phyloP scores from a whole-genome alignment of 2,888 invertebrate genomes.

The Brachyptera putata region DNA sequence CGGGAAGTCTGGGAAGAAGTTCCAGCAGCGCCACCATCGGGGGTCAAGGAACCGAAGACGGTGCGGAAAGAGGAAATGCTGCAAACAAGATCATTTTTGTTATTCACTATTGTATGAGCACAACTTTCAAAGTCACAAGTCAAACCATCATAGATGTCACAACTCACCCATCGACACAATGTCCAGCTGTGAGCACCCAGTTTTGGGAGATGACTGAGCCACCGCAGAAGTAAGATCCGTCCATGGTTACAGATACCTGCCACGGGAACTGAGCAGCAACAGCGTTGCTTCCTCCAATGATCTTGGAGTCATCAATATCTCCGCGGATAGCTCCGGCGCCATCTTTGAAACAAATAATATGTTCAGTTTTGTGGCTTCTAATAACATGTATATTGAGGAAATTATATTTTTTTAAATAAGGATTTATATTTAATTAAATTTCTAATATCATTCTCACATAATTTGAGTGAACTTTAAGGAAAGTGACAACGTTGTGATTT shows the following conservation, averaged over 20 bases:
- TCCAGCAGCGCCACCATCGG: slow-evolving; percentile 6
- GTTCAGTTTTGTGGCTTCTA: too few species aligned
- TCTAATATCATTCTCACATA: too few species aligned
- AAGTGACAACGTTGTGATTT: too few species aligned
- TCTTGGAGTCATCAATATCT: background rate
- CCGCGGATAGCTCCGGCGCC: slow-evolving; percentile 11
- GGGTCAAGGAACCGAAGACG: background rate
- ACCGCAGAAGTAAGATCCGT: slow-evolving; percentile 51
- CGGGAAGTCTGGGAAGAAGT: slow-evolving; percentile 3
- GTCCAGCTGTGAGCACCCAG: slow-evolving; percentile 53
- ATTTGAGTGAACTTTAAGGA: too few species aligned
- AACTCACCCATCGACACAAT: slow-evolving; percentile 49
- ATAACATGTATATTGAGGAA: too few species aligned
- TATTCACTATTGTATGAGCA: too few species aligned
- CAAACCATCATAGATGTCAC: too few species aligned
- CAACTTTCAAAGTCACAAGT: too few species aligned
- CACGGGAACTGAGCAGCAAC: slow-evolving; percentile 22
- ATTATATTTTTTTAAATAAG: too few species aligned
- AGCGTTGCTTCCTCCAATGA: slow-evolving; percentile 18
- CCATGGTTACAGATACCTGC: slow-evolving; percentile 36
- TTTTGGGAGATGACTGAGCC: slow-evolving; percentile 47
- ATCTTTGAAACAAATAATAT: background rate
- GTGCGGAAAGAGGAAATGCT: slow-evolving; percentile 10
- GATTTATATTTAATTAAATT: too few species aligned
- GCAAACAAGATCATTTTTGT: too few species aligned